Evolutionary conservation across 2,113 vertebrate genomes (phyloP), one percentile per base, ranked within the genome.

Genomic region (Falcunculus frontatus): DNA sequence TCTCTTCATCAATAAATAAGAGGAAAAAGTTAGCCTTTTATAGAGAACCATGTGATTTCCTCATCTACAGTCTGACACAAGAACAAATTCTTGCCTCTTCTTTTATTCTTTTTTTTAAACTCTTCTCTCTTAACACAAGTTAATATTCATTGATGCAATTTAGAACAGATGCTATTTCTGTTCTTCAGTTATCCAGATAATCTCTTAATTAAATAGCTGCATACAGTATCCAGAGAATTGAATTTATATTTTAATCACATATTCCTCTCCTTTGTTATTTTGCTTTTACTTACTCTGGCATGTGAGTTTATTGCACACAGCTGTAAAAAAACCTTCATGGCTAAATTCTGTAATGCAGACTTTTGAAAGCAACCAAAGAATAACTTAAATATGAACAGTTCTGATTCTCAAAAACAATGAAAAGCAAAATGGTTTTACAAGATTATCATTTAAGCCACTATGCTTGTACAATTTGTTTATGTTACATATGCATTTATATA

Each of bases 181-280:
- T 60, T 97, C 87, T 85, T 91, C 72, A 78, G 33, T 95, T 87
- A 85, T 29, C 10, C 46, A 73, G 32, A 92, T 74, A 72, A 96
- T 74, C 60, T 56, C 57, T 89, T 95, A 84, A 94, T 90, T 91
- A 93, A 92, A 57, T 73, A 89, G 41, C 57, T 84, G 76, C 68
- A 84, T 30, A 53, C 17, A 84, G 68, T 37, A 81, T 22, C 30
- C 55, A 64, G 53, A 87, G 53, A 87, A 83, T 10, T 27, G 8
- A 55, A 93, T 83, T 86, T 46, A 6, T 82, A 87, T 79, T 91
- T 87, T 90, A 93, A 95, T 85, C 84, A 91, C 42, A 85, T 33
- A 70, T 63, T 86, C 26, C 20, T 93, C 83, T 59, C 37, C 52
- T 84, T 79, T 52, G 7, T 64, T 69, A 55, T 42, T 91, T 73